Base-by-base conservation (phyloP, 2,888 invertebrate species). In the Ashinkailepas kermadecensis region DNA sequence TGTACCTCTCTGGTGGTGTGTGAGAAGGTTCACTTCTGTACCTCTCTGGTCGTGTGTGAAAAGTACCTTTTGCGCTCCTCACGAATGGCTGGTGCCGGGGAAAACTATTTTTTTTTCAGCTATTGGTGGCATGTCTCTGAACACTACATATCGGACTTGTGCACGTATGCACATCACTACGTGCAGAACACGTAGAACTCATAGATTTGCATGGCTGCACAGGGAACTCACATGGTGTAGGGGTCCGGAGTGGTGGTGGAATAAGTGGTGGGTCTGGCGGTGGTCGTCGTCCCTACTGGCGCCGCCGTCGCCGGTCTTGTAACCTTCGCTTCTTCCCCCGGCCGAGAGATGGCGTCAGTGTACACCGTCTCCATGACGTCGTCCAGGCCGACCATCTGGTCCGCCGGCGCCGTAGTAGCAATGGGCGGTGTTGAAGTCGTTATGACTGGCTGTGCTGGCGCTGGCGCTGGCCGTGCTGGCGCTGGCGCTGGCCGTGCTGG, bases 371-470 rank as follows among this genome's bases (percentile, higher is more conserved):
- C 65, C 65, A 65, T 65, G 8, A 65, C 65, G 65, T n/a, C 65
- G 8, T 65, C 65, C 21, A n/a, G 65, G 65, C 8, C 8, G 65
- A n/a, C n/a, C n/a, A 15, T 18, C 15, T 15, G 62, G 11, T 10
- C 62, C 6, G 62, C 62, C 6, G 62, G 13, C 11, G n/a, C 65
- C n/a, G 65, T 23, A 15, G 65, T 21, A 15, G 65, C 65, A n/a
- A 57, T 18, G 39, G 59, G 56, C 21, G 78, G n/a, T 0, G 21
- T 7, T 25, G 25, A 25, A 23, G 74, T 25, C 65, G 57, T 81
- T 81, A 81, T 70, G 80, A 56, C 74, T 62, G 81, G 81, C 80
- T 57, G 82, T 57, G 23, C 81, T 81, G 67, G 81, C 81, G 54
- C 70, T 81, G 57, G 82, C 81, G 25, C 74, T 82, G 12, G 81